A percentile compares a stretch with the other conserved stretches of the same genome.
phyloP scores from a whole-genome alignment of 2,113 vertebrate genomes.

The Phocoena sinus region DNA sequence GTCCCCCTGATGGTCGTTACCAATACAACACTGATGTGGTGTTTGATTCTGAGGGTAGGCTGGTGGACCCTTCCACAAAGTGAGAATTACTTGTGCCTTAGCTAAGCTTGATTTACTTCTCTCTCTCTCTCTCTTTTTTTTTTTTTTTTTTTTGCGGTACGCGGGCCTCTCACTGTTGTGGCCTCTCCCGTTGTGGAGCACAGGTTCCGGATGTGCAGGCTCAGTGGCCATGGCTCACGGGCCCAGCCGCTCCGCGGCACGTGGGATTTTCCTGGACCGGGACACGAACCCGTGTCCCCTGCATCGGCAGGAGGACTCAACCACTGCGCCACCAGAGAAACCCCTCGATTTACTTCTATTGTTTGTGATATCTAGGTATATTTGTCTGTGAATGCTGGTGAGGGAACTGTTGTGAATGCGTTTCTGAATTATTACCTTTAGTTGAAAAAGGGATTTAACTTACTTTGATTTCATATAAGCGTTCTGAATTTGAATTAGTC shows the following conservation, averaged over 20 bases:
- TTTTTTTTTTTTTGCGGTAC: no score
- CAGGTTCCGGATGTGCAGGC: no score
- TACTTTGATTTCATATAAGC: background rate
- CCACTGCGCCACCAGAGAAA: no score
- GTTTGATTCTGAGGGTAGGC: slow-evolving; percentile 73
- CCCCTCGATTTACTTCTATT: background rate
- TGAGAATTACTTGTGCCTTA: background rate
- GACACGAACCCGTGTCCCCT: no score
- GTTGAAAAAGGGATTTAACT: background rate
- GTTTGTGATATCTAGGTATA: background rate
- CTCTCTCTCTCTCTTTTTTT: no score
- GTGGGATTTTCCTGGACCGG: no score
- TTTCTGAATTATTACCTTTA: background rate
- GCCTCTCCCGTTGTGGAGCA: no score
- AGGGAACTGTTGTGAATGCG: background rate
- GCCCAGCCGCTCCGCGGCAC: no score
- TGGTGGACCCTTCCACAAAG: slow-evolving; percentile 74
- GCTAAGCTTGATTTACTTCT: background rate
- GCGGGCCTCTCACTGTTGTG: no score
- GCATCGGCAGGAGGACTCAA: no score
- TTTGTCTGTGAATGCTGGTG: background rate
- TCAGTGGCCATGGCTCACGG: no score
- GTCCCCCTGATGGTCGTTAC: slow-evolving; percentile 58
- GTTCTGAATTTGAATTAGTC: background rate
- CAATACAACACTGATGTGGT: slow-evolving; percentile 72